Percentiles rank a stretch among this genome's conserved stretches.
These are phyloP conservation scores for Camponotus pennsylvanicus DNA, from an alignment of 1,140 invertebrate genomes.

Conservation along the genomic window DNA sequence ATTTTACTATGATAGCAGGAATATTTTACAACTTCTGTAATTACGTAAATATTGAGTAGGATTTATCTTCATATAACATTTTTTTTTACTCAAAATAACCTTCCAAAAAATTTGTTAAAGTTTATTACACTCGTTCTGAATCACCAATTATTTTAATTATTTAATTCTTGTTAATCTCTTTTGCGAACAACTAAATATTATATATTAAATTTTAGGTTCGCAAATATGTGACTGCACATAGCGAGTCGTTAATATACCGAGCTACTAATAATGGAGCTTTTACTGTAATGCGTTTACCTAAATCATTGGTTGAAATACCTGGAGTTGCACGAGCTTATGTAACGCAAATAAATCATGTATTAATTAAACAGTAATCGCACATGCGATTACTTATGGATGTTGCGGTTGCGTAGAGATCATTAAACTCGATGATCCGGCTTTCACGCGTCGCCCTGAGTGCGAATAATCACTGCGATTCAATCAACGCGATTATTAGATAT, in stretches of 20 bases:
- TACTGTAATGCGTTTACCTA: constrained; percentile 5
- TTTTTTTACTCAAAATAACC: no score
- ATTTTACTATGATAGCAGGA: no score
- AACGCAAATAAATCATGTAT: constrained; percentile 41
- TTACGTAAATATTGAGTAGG: no score
- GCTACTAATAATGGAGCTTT: no score
- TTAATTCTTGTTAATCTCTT: neutral
- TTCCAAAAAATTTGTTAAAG: no score
- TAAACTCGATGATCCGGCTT: constrained; percentile 39
- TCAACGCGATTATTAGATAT: constrained; percentile 42
- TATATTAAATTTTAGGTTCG: neutral
- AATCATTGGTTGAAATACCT: neutral
- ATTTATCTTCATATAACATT: no score
- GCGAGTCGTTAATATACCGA: neutral
- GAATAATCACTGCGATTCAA: constrained; percentile 27
- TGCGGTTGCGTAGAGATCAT: constrained; percentile 20
- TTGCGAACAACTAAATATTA: neutral
- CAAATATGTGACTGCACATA: neutral
- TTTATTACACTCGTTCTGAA: no score
- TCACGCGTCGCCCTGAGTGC: constrained; percentile 24
- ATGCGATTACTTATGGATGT: constrained; percentile 40
- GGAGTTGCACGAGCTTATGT: neutral
- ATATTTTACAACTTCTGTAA: no score
- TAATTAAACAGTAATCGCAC: constrained; percentile 16
- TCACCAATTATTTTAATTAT: no score